Conservation (phyloP, 2,797 vertebrate species). For the Sus cebifrons region DNA sequence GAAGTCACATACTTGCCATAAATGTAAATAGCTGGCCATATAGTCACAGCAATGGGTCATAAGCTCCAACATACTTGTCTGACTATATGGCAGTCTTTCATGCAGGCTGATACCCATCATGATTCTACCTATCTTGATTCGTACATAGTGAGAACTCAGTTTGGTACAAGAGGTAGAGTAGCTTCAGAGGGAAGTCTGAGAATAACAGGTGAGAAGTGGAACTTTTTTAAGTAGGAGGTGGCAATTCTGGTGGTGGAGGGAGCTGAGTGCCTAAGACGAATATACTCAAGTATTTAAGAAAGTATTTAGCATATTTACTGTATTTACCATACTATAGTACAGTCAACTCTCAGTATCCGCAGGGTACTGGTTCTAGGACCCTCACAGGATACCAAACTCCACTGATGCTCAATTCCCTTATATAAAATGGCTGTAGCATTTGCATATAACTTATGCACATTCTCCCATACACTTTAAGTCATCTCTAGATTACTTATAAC, state of each 20-base stretch:
- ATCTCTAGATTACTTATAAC: neutral
- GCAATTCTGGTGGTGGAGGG: neutral
- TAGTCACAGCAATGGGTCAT: neutral
- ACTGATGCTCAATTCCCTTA: neutral
- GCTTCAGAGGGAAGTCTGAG: neutral
- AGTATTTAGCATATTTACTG: constrained; percentile 5
- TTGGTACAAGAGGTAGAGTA: neutral
- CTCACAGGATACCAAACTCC: neutral
- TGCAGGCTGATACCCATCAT: neutral
- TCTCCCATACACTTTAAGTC: neutral
- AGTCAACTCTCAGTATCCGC: neutral
- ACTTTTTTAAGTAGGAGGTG: neutral
- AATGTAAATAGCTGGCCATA: constrained; percentile 2
- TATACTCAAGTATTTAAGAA: constrained; percentile 48
- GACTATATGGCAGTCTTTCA: neutral
- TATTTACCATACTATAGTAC: neutral
- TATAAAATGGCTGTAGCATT: neutral
- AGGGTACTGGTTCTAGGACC: neutral
- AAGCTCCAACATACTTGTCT: neutral
- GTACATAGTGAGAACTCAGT: neutral
- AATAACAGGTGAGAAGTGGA: constrained; percentile 6
- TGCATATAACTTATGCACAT: neutral
- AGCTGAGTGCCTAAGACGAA: constrained; percentile 53
- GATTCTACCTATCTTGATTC: constrained; percentile 1
- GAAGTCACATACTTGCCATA: neutral